These are phyloP conservation scores for Sminthurinus aureus DNA, from an alignment of 2,888 invertebrate genomes.

Conservation along the genomic window DNA sequence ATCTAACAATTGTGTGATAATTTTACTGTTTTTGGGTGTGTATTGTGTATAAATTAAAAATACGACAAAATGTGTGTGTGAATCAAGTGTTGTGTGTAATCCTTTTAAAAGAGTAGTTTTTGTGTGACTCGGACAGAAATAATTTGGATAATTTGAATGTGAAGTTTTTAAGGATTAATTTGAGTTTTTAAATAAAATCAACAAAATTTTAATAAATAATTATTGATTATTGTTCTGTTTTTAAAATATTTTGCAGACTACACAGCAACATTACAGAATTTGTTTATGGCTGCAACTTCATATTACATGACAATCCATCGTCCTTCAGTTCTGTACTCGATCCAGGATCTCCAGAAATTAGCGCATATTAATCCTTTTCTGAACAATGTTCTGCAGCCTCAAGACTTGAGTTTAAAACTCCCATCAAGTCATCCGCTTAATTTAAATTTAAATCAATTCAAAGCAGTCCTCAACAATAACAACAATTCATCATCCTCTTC, in stretches of 20 bases:
- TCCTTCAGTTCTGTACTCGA: constrained; percentile 47
- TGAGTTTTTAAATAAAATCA: not conserved
- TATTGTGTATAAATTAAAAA: no score
- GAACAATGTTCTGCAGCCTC: constrained; percentile 38
- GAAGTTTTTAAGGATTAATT: not conserved
- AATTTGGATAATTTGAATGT: not conserved
- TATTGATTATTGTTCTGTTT: constrained; percentile 3
- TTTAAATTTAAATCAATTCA: constrained; percentile 15
- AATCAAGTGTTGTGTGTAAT: not conserved
- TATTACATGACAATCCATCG: constrained; percentile 43
- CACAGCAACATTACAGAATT: constrained; percentile 35
- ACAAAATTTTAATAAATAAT: not conserved
- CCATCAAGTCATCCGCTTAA: constrained; percentile 16
- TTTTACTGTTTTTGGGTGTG: no score
- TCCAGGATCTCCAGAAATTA: constrained; percentile 53
- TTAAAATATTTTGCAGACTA: constrained; percentile 25
- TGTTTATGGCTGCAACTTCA: constrained; percentile 40
- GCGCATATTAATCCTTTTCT: constrained; percentile 44
- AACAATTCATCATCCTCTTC: not conserved
- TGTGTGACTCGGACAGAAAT: not conserved
- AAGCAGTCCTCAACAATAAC: constrained; percentile 15
- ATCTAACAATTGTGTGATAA: no score
- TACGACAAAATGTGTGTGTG: no score
- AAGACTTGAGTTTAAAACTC: constrained; percentile 38
- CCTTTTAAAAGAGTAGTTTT: not conserved